phyloP scores from a whole-genome alignment of 2,888 invertebrate genomes.

The Eugnorisma glareosa region DNA sequence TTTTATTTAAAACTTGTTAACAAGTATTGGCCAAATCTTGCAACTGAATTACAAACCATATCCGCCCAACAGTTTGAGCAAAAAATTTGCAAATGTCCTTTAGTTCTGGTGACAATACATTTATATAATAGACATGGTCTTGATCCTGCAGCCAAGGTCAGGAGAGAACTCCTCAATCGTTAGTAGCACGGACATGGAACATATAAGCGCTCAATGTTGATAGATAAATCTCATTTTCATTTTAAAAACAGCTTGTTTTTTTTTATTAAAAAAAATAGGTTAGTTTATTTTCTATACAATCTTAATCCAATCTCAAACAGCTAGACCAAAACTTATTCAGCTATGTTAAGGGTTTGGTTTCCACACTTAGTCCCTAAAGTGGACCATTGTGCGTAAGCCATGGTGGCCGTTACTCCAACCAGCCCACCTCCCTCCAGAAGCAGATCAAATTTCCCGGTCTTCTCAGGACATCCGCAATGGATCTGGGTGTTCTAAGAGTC shows the following conservation, averaged over 20 bases:
- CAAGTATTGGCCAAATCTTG: neutral
- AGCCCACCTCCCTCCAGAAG: too few relatives aligned
- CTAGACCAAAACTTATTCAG: neutral
- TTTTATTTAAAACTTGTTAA: neutral
- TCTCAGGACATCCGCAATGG: too few relatives aligned
- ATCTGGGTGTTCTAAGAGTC: too few relatives aligned
- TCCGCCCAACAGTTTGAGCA: too few relatives aligned
- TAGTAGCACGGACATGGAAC: neutral
- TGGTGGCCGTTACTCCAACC: too few relatives aligned
- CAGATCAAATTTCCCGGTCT: too few relatives aligned
- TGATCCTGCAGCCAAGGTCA: neutral
- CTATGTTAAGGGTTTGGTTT: too few relatives aligned
- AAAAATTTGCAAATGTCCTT: neutral
- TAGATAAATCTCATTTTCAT: too few relatives aligned
- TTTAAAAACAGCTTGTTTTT: neutral
- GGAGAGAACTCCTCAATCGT: too few relatives aligned
- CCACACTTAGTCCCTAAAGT: too few relatives aligned
- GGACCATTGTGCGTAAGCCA: too few relatives aligned
- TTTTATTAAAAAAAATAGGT: neutral
- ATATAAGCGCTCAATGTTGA: neutral
- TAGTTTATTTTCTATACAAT: neutral
- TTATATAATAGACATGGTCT: neutral
- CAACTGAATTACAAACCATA: neutral
- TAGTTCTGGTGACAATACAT: neutral
- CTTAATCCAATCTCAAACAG: neutral